phyloP scores from a whole-genome alignment of 2,888 invertebrate species.

The Amiota communis region DNA sequence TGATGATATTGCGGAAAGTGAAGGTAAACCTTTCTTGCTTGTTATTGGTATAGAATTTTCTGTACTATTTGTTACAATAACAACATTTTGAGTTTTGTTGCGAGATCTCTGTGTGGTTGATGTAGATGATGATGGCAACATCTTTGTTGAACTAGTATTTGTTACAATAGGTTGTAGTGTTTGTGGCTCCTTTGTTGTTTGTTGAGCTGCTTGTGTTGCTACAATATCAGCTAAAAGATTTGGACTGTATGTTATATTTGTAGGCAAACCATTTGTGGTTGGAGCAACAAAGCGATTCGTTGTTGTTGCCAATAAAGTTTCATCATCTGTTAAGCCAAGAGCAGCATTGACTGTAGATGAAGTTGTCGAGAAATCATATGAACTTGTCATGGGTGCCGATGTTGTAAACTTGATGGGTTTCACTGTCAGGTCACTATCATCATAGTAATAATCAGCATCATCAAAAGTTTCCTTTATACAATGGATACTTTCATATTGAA shows the following conservation, averaged over 20 bases:
- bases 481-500: slow-evolving; percentile 57
- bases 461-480: slow-evolving; percentile 71
- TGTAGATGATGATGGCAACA: background rate
- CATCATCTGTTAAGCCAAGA: background rate
- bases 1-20: background rate
- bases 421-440: slow-evolving; percentile 70
- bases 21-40: background rate
- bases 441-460: slow-evolving; percentile 71
- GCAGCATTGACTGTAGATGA: slow-evolving; percentile 30
- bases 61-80: background rate
- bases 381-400: slow-evolving; percentile 38
- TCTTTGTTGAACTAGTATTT: background rate
- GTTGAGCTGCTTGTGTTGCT: slow-evolving; percentile 42
- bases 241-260: slow-evolving; percentile 47
- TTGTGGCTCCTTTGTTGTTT: slow-evolving; percentile 36
- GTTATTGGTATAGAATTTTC: slow-evolving; percentile 26
- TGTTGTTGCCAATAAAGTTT: slow-evolving; percentile 1
- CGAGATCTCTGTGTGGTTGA: background rate
- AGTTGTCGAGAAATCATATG: slow-evolving; percentile 21
- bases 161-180: slow-evolving; percentile 6
- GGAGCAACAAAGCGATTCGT: background rate
- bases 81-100: slow-evolving; percentile 4
- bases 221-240: slow-evolving; percentile 58
- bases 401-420: slow-evolving; percentile 64
- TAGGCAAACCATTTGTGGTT: slow-evolving; percentile 1